A percentile compares a stretch with the other conserved stretches of the same genome.
Conservation (phyloP, 2,113 vertebrate species). For the Sprattus sprattus region DNA sequence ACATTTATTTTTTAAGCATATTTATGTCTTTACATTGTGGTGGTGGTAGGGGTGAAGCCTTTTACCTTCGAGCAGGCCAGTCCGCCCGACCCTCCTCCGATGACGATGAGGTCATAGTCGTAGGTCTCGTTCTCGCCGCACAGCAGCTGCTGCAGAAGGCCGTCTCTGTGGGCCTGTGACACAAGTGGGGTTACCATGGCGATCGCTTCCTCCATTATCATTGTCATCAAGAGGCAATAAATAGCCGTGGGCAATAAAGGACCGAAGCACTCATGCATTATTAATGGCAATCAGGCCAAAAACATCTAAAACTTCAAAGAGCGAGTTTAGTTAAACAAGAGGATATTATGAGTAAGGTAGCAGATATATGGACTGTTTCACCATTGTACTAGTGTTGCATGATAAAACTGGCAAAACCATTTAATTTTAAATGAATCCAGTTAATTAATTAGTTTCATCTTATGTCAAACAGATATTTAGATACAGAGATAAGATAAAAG, state of each 20-base stretch:
- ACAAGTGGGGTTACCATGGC: slow-evolving; percentile 33
- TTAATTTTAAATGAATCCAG: not conserved
- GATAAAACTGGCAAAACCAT: not conserved
- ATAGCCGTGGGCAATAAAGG: not conserved
- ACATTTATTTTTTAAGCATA: not conserved
- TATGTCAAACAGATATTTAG: too few relatives aligned
- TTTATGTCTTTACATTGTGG: not conserved
- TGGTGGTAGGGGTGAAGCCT: not conserved
- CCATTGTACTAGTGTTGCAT: not conserved
- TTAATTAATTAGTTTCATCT: not conserved
- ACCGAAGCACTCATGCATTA: slow-evolving; percentile 34
- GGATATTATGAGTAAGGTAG: not conserved
- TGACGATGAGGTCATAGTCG: slow-evolving; percentile 91
- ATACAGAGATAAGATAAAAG: not conserved
- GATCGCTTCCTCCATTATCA: slow-evolving; percentile 24
- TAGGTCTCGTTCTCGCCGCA: slow-evolving; percentile 62
- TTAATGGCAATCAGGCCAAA: slow-evolving; percentile 35
- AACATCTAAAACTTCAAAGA: slow-evolving; percentile 2
- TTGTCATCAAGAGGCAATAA: slow-evolving; percentile 27
- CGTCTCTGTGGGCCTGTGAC: slow-evolving; percentile 81
- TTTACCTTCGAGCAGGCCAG: slow-evolving; percentile 92
- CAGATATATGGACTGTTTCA: not conserved
- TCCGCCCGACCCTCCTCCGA: slow-evolving; percentile 94
- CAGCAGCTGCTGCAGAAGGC: slow-evolving; percentile 83
- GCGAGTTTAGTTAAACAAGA: not conserved